phyloP scores from a whole-genome alignment of 2,888 invertebrate species.

The Ectemnius cavifrons region DNA sequence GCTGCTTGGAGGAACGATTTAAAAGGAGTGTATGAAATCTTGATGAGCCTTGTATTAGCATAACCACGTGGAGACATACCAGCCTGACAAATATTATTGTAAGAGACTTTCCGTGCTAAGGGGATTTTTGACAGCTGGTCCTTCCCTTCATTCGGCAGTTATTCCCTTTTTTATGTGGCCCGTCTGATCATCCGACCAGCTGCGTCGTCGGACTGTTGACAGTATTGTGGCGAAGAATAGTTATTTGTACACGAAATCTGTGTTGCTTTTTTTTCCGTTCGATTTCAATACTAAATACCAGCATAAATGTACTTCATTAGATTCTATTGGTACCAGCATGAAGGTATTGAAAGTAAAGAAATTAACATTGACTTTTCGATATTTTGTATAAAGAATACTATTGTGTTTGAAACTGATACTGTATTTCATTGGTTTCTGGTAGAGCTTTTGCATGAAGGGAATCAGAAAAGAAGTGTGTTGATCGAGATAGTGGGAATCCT shows the following conservation, averaged over 20 bases:
- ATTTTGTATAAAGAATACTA: too few species aligned
- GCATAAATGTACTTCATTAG: too few species aligned
- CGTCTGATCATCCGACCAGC: conserved; percentile 51
- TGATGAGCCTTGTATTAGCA: conserved; percentile 24
- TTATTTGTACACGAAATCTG: conserved; percentile 15
- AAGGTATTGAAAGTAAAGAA: too few species aligned
- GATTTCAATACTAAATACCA: background rate
- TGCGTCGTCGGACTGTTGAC: conserved; percentile 37
- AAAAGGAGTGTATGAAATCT: background rate
- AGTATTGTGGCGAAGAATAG: background rate
- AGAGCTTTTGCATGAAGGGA: conserved; percentile 13
- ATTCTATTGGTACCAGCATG: too few species aligned
- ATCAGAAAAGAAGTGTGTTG: conserved; percentile 22
- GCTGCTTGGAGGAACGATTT: background rate
- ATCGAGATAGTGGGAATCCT: conserved; percentile 51
- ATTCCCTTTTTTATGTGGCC: conserved; percentile 18
- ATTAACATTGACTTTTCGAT: too few species aligned
- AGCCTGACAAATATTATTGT: conserved; percentile 26
- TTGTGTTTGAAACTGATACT: too few species aligned
- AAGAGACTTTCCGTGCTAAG: conserved; percentile 22
- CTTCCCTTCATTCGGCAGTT: conserved; percentile 18
- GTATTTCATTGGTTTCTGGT: too few species aligned
- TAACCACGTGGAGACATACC: background rate
- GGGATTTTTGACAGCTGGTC: conserved; percentile 47
- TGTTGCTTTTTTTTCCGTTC: conserved; percentile 3